Percentiles rank a stretch among this genome's conserved stretches.
Evolutionary conservation across 2,797 vertebrate genomes (phyloP).

Genomic region (Phrynocephalus guinanensis): DNA sequence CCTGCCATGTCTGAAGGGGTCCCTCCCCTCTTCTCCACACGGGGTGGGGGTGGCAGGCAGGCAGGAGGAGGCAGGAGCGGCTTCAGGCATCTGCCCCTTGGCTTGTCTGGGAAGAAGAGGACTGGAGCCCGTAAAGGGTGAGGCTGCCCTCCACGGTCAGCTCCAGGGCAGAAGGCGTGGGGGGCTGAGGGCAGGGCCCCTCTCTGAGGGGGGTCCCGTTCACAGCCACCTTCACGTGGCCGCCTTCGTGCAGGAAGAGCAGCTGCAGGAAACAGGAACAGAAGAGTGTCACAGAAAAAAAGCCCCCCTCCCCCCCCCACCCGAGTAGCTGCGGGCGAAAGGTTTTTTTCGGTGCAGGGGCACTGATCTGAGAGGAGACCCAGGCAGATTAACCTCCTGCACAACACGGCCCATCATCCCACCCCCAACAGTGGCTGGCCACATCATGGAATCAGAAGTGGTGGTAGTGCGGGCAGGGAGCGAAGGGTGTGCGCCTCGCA

Average conservation of each 20-base stretch:
- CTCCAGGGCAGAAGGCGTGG: background rate
- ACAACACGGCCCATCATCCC: no score
- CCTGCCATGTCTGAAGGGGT: no score
- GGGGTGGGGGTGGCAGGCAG: background rate
- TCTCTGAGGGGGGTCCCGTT: background rate
- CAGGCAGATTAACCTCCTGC: no score
- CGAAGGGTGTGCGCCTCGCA: no score
- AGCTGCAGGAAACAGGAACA: background rate
- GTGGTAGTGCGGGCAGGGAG: no score
- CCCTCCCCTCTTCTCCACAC: no score
- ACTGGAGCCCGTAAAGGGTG: background rate
- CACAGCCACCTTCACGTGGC: background rate
- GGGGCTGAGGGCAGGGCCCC: no score
- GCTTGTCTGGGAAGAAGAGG: background rate
- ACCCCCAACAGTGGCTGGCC: no score
- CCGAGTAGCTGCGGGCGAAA: no score
- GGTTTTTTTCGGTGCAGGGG: background rate
- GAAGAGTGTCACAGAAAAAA: background rate
- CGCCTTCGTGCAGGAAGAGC: background rate
- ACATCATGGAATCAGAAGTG: no score
- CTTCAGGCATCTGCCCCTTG: no score
- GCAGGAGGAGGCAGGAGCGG: no score
- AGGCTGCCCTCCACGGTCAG: background rate
- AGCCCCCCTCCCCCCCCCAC: background rate
- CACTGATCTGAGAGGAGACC: background rate